These are phyloP conservation scores for Parazoanthus darwini DNA, from an alignment of 92 coral and sea anemone species.

Conservation along the genomic window DNA sequence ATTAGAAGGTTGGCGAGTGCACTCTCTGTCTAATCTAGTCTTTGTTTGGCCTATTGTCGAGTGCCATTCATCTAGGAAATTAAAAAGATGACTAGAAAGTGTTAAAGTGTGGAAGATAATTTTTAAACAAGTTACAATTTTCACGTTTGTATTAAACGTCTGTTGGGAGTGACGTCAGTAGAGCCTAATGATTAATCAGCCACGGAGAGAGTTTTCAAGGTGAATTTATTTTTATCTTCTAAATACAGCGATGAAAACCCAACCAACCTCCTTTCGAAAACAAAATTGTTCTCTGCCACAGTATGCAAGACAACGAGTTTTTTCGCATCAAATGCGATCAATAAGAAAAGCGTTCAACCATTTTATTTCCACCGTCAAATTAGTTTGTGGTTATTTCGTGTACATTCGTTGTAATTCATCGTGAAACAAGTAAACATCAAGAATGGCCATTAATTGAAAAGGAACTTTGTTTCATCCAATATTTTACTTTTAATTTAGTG, in stretches of 20 bases:
- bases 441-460: conserved; percentile 1
- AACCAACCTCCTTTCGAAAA: not conserved
- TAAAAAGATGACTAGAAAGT: conserved; percentile 42
- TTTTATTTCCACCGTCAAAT: conserved; percentile 2
- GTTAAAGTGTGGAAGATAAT: conserved; percentile 35
- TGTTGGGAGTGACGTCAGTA: conserved; percentile 11
- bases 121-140: conserved; percentile 41
- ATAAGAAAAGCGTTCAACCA: not conserved
- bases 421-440: conserved; percentile 13
- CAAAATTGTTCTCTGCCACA: not conserved
- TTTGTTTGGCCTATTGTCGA: conserved; percentile 38
- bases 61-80: conserved; percentile 43
- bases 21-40: conserved; percentile 18
- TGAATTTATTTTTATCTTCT: not conserved
- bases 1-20: conserved; percentile 29
- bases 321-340: not conserved
- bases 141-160: conserved; percentile 20
- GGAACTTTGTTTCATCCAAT: not conserved
- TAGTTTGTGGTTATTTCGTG: conserved; percentile 2
- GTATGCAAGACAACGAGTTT: not conserved
- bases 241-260: not conserved
- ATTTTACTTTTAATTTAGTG: not conserved
- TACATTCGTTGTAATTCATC: conserved; percentile 18
- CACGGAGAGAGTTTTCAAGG: not conserved
- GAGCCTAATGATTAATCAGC: not conserved